Percentiles rank a stretch among this genome's conserved stretches.
Conservation (phyloP, 2,888 invertebrate species). For the Stenodema calcarata region DNA sequence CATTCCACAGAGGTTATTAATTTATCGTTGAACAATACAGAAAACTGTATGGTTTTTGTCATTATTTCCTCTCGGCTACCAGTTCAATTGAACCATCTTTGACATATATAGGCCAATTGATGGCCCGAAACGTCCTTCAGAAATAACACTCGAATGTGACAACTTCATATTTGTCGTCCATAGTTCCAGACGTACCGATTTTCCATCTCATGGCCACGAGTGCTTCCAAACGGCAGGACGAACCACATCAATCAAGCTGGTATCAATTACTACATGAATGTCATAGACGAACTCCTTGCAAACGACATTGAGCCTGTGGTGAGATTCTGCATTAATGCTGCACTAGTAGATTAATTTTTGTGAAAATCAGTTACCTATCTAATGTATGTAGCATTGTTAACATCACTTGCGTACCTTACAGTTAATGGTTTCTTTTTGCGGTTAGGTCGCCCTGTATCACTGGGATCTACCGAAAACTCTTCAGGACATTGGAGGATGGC, state of each 20-base stretch:
- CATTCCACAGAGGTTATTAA: no score
- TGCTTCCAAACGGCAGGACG: slow-evolving; percentile 74
- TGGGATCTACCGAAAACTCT: slow-evolving; percentile 74
- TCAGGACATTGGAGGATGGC: slow-evolving; percentile 72
- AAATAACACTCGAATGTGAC: no score
- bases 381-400: no score
- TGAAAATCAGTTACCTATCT: no score
- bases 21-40: no score
- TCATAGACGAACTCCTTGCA: slow-evolving; percentile 73
- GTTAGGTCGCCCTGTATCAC: slow-evolving; percentile 70
- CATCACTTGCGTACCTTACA: no score
- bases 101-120: no score
- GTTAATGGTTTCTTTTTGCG: not conserved
- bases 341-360: no score
- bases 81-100: no score
- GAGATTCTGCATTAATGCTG: slow-evolving; percentile 12
- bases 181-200: slow-evolving; percentile 70
- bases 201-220: slow-evolving; percentile 77
- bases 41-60: no score
- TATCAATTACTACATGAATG: slow-evolving; percentile 76
- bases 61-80: no score
- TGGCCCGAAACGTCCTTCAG: no score
- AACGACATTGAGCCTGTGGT: slow-evolving; percentile 65
- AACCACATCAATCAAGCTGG: slow-evolving; percentile 73
- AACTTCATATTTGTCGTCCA: slow-evolving; percentile 57